Evolutionary conservation across 2,888 invertebrate species (phyloP), one percentile per base, ranked within the genome.

Genomic region (Limnephilus marmoratus): DNA sequence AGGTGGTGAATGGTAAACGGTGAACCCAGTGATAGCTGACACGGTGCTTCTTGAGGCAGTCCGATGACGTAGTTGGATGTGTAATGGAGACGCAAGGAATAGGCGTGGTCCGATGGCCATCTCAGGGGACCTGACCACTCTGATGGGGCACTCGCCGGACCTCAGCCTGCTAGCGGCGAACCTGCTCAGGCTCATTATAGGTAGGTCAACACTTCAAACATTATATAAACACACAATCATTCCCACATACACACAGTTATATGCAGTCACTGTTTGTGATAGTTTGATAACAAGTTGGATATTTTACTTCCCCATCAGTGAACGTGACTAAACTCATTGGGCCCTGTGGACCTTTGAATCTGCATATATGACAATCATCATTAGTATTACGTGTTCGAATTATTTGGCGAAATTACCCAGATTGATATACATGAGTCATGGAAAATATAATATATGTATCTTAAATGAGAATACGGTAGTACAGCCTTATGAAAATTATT

Each of bases 121-220:
- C 82, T 86, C 37, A 81, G 41, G 88, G 34, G 53, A 89, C 81
- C 87, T 91, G 91, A 86, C 87, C 91, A 34, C 91, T 68, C 95
- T 96, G 95, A 97, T 97, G 97, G 97, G 96, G 96, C 96, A 96
- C 95, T 95, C 96, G 94, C 96, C 96, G 94, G 97, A 97, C 95
- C 95, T 96, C 94, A 96, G 97, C 95, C 96, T 96, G 95, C 95
- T 97, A 94, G 96, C 95, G 94, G 97, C 97, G 94, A 97, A 96
- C 95, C 95, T 97, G 93, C 96, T 97, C 94, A 96, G 97, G 96
- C 96, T 97, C 94, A 96, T 97, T 94, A 97, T 97, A 94, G 97
- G 97, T 97, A 95, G 97, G 97, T 96, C 49, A 41, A 5, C 24
- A 83, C 13, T 9, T 83, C 31, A 68, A 68, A 68, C 49, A 11